Conservation (phyloP, 2,113 vertebrate species). For the Thunnus maccoyii region DNA sequence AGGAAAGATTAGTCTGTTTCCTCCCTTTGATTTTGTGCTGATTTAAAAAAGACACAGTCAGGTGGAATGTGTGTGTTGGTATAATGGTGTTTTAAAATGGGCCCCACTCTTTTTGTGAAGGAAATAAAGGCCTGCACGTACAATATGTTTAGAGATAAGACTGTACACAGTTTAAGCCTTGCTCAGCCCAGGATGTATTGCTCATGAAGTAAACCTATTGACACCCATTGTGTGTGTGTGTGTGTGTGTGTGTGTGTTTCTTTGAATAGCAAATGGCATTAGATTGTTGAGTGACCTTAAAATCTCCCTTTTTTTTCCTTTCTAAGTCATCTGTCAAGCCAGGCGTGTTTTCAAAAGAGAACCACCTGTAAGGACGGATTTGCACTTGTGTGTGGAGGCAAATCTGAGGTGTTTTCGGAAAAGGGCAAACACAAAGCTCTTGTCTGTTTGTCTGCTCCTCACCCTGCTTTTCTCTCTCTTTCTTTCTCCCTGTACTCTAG, state of each 20-base stretch:
- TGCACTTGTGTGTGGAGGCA: conserved; percentile 67
- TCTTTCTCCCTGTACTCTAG: conserved; percentile 82
- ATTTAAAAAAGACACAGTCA: conserved; percentile 67
- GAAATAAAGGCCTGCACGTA: conserved; percentile 58
- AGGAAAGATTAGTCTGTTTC: conserved; percentile 76
- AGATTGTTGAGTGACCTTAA: conserved; percentile 64
- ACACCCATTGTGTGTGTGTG: conserved; percentile 29
- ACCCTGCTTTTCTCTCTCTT: conserved; percentile 21
- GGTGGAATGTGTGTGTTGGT: conserved; percentile 73
- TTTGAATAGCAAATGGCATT: conserved; percentile 48
- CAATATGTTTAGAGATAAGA: conserved; percentile 55
- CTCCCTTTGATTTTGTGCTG: conserved; percentile 70
- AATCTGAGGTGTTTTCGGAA: conserved; percentile 64
- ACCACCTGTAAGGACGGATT: conserved; percentile 78
- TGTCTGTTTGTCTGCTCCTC: conserved; percentile 44
- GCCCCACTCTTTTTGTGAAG: conserved; percentile 62
- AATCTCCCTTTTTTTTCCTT: conserved; percentile 43
- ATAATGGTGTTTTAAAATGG: conserved; percentile 57
- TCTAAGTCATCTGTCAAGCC: conserved; percentile 41
- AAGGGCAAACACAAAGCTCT: conserved; percentile 66
- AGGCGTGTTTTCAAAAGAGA: conserved; percentile 54
- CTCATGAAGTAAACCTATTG: conserved; percentile 47
- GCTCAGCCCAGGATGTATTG: conserved; percentile 45
- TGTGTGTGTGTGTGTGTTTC: conserved; percentile 25
- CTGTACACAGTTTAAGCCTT: conserved; percentile 31